Evolutionary conservation across 2,888 invertebrate species (phyloP), one percentile per base, ranked within the genome.

Genomic region (Cheilosia grossa): DNA sequence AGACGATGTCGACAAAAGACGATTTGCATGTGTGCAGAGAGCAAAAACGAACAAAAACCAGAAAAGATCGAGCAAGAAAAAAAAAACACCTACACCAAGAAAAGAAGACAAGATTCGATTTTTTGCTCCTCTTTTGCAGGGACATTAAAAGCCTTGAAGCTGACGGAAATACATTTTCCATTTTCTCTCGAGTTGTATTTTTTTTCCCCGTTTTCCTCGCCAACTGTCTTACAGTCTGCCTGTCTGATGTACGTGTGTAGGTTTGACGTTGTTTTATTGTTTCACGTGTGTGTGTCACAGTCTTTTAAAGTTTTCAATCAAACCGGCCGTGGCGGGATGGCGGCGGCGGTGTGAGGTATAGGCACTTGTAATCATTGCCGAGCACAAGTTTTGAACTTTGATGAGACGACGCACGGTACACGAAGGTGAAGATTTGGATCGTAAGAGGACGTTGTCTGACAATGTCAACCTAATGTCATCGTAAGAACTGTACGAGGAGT

Each of bases 91-190:
- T 30, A 59, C 54, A 67, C 54, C 42, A 42, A 21, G 56, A 78
- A 82, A 42, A 21, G 56, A 78, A 82, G 82, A 82, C 82, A 79
- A 79, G 83, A 63, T 82, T 67, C 75, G 75, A 75, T 59, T 19
- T 40, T 42, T 63, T 33, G 24, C 49, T 40, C 37, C 54, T 19
- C 56, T 44, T 33, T 44, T 21, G 10, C 54, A 10, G 44, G 53
- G 33, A 54, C 73, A 61, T 73, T 74, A 49, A 47, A 56, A 64
- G 40, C 47, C 63, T 47, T 30, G 37, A 73, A 56, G 21, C 47
- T 54, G 47, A 47, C 42, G n/a, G 24, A 33, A 67, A 67, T 56
- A 75, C 67, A 75, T 66, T 75, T 67, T 59, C 51, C 67, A 59
- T 75, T 75, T 59, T 51, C 37, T 44, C 21, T 15, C 30, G 7